Base-by-base conservation (phyloP, 2,797 vertebrate species). In the Falco biarmicus region DNA sequence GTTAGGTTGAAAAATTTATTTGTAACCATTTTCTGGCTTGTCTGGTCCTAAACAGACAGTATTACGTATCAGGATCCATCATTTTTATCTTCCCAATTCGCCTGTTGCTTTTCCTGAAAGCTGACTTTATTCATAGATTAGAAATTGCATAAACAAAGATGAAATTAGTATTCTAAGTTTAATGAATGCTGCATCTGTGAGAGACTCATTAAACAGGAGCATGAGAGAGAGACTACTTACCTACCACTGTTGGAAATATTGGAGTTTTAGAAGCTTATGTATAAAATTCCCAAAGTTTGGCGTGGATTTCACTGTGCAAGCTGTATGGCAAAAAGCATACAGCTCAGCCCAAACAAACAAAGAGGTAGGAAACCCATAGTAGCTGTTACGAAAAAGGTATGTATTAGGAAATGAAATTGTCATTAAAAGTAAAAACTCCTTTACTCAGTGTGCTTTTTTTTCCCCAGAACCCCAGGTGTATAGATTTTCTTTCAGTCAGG, bases 401-500 rank as follows among this genome's bases (percentile, higher is more conserved):
- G 4, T 47, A 50, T 92, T 60, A 45, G 18, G 29, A 91, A 71
- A 21, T 15, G 1, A 74, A 81, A 65, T 54, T 70, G 24, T 43
- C 21, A 31, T 50, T 60, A 64, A 87, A 94, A 85, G 69, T 41
- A 64, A 68, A 74, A 83, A 61, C 76, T 65, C 9, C 45, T 59
- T 70, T 65, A 73, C 11, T 83, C 57, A 57, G 18, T 47, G 22
- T 61, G 16, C 6, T n/a, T 15, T 32, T 75, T 51, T 39, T 1
- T 1, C 1, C 4, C 8, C 29, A 19, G 51, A 91, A 51, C 61
- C 31, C 54, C 63, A 91, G 31, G 65, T 89, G 25, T 54, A 94
- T 85, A 88, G 87, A 93, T 95, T 95, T 95, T 87, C 85, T 89
- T 94, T 93, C 68, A 65, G 60, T 87, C 68, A 45, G 53, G 25